Conservation (phyloP, 2,888 invertebrate species). For the Philopedon plagiatum region DNA sequence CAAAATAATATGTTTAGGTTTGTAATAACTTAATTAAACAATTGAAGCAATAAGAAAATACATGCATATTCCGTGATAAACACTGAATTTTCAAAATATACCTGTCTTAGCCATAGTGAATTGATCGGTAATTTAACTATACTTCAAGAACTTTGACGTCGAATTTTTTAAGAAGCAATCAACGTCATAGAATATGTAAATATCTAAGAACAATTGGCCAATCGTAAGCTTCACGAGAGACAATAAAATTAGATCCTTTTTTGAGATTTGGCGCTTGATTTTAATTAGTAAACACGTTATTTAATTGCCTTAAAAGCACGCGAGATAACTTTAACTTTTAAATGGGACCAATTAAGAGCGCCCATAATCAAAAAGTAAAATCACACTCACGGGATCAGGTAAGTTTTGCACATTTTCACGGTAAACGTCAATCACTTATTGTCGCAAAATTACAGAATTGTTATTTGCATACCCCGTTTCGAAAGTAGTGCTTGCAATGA, state of each 20-base stretch:
- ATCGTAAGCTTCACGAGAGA: slow-evolving; percentile 34
- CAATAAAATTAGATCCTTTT: slow-evolving; percentile 45
- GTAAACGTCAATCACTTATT: not conserved
- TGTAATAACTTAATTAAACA: no score
- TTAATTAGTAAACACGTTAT: slow-evolving; percentile 50
- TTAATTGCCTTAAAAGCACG: slow-evolving; percentile 48
- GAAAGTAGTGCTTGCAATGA: no score
- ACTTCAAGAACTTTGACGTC: no score
- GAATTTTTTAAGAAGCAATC: no score
- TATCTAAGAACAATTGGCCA: slow-evolving; percentile 9
- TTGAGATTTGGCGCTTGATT: slow-evolving; percentile 46
- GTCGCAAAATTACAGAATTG: no score
- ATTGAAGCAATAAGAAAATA: no score
- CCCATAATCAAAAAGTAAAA: slow-evolving; percentile 48
- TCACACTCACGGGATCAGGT: slow-evolving; percentile 31
- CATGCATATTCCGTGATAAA: not conserved
- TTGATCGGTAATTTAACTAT: no score
- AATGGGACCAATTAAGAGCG: slow-evolving; percentile 48
- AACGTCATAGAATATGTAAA: not conserved
- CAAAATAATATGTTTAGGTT: not conserved
- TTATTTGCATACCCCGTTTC: no score
- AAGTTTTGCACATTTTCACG: slow-evolving; percentile 33
- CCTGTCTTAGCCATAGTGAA: no score
- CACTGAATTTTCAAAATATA: no score
- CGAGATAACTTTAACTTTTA: slow-evolving; percentile 47